Conservation (phyloP, 2,113 vertebrate species). For the Chionis minor region DNA sequence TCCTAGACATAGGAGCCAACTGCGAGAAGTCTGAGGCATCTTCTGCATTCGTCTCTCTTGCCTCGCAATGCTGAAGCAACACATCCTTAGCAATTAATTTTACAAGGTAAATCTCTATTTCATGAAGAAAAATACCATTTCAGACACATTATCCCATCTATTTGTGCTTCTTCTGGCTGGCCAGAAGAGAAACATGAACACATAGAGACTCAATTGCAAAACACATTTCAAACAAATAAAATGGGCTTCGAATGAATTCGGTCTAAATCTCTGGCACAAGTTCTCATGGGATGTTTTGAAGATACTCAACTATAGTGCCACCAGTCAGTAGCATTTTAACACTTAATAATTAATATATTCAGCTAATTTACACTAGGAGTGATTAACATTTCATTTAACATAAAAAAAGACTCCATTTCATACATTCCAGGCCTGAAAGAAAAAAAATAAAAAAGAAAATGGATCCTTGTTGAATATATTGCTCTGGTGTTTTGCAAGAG, state of each 20-base stretch:
- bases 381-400: not conserved
- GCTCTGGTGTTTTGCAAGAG: not conserved
- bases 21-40: not conserved
- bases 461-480: not conserved
- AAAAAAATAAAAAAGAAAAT: not conserved
- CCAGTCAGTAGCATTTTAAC: not conserved
- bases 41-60: not conserved
- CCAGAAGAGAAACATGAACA: not conserved
- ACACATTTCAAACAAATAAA: not conserved
- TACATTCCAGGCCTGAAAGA: not conserved
- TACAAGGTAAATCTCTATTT: not conserved
- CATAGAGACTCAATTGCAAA: not conserved
- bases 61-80: not conserved
- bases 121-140: not conserved
- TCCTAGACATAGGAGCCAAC: not conserved
- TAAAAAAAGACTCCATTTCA: not conserved
- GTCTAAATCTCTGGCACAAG: not conserved
- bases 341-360: not conserved
- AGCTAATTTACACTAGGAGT: not conserved
- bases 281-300: not conserved
- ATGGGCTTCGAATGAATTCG: not conserved
- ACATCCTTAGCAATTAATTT: not conserved
- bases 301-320: not conserved
- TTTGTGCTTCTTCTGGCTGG: not conserved
- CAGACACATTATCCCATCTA: not conserved